A percentile compares a stretch with the other conserved stretches of the same genome.
phyloP scores from a whole-genome alignment of 2,888 invertebrate species.

The Marronus borbonicus region DNA sequence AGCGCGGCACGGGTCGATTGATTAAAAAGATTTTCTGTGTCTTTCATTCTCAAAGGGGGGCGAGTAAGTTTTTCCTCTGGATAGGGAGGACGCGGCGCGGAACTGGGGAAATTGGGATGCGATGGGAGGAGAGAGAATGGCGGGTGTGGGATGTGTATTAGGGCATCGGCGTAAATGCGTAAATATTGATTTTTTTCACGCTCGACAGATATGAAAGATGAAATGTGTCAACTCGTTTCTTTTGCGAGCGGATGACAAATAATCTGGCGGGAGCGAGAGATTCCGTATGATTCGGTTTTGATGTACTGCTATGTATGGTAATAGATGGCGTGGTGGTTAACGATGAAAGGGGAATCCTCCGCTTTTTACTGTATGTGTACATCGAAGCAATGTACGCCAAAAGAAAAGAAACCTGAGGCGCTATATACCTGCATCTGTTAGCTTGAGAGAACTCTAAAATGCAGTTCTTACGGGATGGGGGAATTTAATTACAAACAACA shows the following conservation, averaged over 20 bases:
- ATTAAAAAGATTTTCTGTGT: conserved; percentile 6
- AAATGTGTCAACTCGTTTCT: not conserved
- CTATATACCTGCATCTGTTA: too few species aligned
- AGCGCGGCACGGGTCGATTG: not conserved
- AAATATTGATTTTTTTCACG: conserved; percentile 9
- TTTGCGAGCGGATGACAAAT: not conserved
- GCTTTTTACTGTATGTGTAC: too few species aligned
- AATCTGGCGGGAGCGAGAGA: not conserved
- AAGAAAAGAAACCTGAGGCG: too few species aligned
- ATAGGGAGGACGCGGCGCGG: not conserved
- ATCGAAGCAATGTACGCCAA: too few species aligned
- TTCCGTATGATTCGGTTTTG: too few species aligned
- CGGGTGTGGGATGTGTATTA: not conserved
- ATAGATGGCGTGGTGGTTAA: too few species aligned
- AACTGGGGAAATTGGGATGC: not conserved
- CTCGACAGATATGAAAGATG: not conserved
- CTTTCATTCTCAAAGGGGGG: not conserved
- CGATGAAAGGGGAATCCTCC: too few species aligned
- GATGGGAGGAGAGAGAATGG: not conserved
- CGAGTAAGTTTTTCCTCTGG: not conserved
- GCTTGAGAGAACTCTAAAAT: too few species aligned
- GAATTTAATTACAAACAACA: too few species aligned
- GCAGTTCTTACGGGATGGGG: too few species aligned
- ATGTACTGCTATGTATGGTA: too few species aligned
- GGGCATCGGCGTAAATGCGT: not conserved